Evolutionary conservation across 2,113 vertebrate species (phyloP), one percentile per base, ranked within the genome.

Genomic region (Excalfactoria chinensis): DNA sequence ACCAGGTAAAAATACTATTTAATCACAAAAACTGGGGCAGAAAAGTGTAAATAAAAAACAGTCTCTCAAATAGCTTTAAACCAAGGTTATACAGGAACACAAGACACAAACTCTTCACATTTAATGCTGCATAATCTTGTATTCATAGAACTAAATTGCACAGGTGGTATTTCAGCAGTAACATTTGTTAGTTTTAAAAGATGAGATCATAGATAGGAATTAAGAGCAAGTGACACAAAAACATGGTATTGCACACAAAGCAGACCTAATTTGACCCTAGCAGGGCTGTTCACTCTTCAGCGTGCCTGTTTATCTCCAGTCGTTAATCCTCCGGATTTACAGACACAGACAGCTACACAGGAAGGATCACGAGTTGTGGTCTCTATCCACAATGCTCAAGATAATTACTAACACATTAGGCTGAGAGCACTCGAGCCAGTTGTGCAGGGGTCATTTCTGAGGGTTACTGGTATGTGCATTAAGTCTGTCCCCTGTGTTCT

Each of bases 341-440:
- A 89, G 85, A 41, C 40, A 73, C 71, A 83, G 86, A 92, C 84
- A 83, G 62, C 91, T 70, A 70, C 60, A 37, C 81, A 91, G 84
- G 56, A 89, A 88, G 89, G 84, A 94, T 93, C 93, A 91, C 2
- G 2, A 92, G 84, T 5, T 78, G 77, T 66, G 75, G 60, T 80
- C 83, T 92, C 85, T 32, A 64, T 43, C 75, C 94, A 80, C 81
- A 89, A 68, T 74, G 69, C 87, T 92, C 75, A 73, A 79, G 84
- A 91, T 87, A 93, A 93, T 93, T 88, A 94, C 85, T 93, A 95
- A 90, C 76, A 93, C 71, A 76, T 85, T 94, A 93, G 95, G 85
- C 78, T 81, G 89, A 85, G 30, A 89, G 84, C 41, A 82, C 89
- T 70, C 82, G 56, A 70, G 76, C 34, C 78, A 86, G 37, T 30